Evolutionary conservation across 2,888 invertebrate species (phyloP).

Genomic region (Sinhomidia bicolor): DNA sequence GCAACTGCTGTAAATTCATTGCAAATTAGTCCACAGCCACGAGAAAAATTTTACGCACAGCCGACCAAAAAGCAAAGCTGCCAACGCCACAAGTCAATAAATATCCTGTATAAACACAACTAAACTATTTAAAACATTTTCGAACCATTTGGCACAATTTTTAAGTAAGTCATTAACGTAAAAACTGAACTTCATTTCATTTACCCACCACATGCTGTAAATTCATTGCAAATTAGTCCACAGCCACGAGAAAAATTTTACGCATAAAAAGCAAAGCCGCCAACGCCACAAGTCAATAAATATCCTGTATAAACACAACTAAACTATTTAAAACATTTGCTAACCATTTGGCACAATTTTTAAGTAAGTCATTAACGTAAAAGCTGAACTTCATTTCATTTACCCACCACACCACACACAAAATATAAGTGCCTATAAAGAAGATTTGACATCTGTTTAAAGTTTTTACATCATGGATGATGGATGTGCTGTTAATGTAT

Average conservation of each 20-base stretch:
- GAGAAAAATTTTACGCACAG: background rate
- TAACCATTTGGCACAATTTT: slow-evolving; percentile 25
- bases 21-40: no score
- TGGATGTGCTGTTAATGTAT: background rate
- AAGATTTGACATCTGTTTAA: background rate
- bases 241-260: background rate
- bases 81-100: background rate
- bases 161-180: background rate
- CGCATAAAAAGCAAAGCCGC: background rate
- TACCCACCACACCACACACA: no score
- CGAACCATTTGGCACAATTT: slow-evolving; percentile 26
- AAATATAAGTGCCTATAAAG: no score
- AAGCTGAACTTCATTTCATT: background rate
- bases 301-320: background rate
- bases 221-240: no score
- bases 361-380: background rate
- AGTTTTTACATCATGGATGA: background rate
- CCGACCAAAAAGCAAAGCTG: background rate
- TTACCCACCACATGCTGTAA: no score
- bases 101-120: background rate
- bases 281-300: background rate
- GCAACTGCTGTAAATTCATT: no score
- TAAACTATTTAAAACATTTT: background rate
- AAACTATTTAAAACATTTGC: background rate
- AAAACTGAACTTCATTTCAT: background rate